These are phyloP conservation scores for Avahi laniger DNA, from an alignment of 2,797 vertebrate genomes.

Conservation along the genomic window DNA sequence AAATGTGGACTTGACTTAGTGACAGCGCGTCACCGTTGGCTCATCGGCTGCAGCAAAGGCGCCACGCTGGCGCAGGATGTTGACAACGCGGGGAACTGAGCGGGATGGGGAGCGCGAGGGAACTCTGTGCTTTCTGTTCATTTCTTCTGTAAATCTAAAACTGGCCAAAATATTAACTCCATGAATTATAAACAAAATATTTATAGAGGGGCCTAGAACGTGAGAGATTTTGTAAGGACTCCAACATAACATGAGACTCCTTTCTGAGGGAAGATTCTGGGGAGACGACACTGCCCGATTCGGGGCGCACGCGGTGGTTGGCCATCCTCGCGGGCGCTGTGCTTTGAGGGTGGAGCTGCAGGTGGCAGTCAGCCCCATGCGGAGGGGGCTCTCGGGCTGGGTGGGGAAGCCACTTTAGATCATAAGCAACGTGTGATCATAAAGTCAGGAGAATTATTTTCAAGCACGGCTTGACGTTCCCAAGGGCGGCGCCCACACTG, in stretches of 20 bases:
- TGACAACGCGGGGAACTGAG: not conserved
- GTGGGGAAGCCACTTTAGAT: not conserved
- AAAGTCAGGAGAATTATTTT: not conserved
- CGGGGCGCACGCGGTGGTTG: accelerated
- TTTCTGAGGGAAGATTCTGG: not conserved
- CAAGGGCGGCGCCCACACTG: too few relatives aligned
- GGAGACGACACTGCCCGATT: not conserved
- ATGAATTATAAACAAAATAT: not conserved
- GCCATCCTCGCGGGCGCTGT: accelerated
- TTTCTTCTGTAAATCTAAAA: not conserved
- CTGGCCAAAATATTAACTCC: not conserved
- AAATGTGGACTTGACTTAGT: not conserved
- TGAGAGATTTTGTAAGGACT: too few relatives aligned
- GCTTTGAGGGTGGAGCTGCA: not conserved
- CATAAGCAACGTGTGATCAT: too few relatives aligned
- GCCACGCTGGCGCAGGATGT: not conserved
- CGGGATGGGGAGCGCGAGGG: accelerated
- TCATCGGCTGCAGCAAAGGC: accelerated
- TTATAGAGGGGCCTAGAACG: not conserved
- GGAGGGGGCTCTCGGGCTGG: not conserved
- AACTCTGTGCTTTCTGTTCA: too few relatives aligned
- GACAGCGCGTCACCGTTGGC: accelerated
- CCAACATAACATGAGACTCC: not conserved
- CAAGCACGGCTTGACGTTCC: accelerated
- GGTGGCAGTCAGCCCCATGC: accelerated